Conservation (phyloP, 2,113 vertebrate genomes). For the Oophaga pumilio region DNA sequence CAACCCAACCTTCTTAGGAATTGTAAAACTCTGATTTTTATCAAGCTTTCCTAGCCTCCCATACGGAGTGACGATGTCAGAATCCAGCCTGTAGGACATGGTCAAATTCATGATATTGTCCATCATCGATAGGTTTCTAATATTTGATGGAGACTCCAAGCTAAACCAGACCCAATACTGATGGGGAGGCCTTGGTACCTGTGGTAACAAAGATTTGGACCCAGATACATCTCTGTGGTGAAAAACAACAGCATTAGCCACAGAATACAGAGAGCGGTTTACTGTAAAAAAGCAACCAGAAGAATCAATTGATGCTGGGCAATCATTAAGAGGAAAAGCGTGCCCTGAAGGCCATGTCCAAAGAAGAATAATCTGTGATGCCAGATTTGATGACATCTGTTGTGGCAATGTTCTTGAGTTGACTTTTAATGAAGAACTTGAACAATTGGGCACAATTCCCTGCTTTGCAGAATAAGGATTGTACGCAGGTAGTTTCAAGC, state of each 20-base stretch:
- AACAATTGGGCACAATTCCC: neutral
- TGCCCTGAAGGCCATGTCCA: conserved; percentile 38
- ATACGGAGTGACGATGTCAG: conserved; percentile 27
- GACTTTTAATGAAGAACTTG: neutral
- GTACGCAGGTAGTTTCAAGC: neutral
- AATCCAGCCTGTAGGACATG: conserved; percentile 35
- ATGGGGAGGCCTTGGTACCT: neutral
- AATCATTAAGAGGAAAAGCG: conserved; percentile 16
- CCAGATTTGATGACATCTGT: conserved; percentile 60
- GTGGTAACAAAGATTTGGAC: conserved; percentile 6
- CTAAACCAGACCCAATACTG: conserved; percentile 50
- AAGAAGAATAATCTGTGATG: neutral
- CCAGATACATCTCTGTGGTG: conserved; percentile 34
- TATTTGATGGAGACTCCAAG: conserved; percentile 13
- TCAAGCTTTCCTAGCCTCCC: neutral
- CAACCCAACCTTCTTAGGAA: conserved; percentile 51
- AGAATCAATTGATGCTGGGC: neutral
- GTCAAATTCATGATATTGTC: conserved; percentile 46
- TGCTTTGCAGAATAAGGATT: neutral
- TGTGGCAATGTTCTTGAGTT: neutral
- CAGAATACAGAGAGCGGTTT: neutral
- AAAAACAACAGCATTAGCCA: conserved; percentile 26
- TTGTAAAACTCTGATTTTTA: neutral
- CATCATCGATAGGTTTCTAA: conserved; percentile 21
- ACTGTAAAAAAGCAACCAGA: conserved; percentile 6